These are phyloP conservation scores for Diorhabda carinulata DNA, from an alignment of 1,140 invertebrate species.

Conservation along the genomic window DNA sequence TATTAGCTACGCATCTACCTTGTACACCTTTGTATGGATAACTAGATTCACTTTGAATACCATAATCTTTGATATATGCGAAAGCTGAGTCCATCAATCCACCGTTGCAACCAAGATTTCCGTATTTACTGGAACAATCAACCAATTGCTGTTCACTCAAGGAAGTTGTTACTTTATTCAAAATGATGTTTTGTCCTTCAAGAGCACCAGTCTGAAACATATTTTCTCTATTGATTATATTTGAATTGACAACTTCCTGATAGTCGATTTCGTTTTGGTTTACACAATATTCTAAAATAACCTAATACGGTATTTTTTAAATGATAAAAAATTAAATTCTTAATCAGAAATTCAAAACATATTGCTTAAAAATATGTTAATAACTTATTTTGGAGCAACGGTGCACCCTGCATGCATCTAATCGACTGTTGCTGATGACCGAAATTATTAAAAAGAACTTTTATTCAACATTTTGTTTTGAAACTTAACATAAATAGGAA, in stretches of 20 bases:
- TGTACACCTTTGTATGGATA: conserved; percentile 74
- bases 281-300: background rate
- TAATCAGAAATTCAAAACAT: background rate
- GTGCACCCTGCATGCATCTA: background rate
- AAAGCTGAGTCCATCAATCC: conserved; percentile 91
- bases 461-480: background rate
- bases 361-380: background rate
- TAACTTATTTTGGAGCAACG: background rate
- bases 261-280: background rate
- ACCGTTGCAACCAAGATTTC: conserved; percentile 50
- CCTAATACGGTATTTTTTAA: background rate
- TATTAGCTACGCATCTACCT: background rate
- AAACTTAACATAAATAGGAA: background rate
- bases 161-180: conserved; percentile 77
- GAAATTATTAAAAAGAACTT: background rate
- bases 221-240: background rate
- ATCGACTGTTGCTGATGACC: background rate
- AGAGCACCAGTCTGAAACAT: conserved; percentile 78
- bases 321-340: background rate
- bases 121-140: conserved; percentile 66
- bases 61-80: conserved; percentile 86
- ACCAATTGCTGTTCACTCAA: conserved; percentile 96
- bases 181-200: conserved; percentile 91
- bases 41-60: conserved; percentile 83
- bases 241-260: background rate